phyloP scores from a whole-genome alignment of 2,888 invertebrate genomes.

The Nomada ruficornis region DNA sequence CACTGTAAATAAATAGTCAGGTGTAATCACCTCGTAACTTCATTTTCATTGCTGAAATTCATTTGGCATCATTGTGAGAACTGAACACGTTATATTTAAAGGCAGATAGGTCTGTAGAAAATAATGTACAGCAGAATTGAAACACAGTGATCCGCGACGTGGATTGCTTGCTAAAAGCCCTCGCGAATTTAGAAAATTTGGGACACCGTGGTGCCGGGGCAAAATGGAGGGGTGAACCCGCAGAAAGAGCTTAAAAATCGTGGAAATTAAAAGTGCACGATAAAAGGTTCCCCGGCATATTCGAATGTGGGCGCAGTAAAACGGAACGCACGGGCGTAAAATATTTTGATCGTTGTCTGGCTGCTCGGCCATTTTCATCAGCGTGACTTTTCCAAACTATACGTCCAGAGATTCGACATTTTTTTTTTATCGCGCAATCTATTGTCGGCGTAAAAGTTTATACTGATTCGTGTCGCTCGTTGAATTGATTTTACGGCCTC shows the following conservation, averaged over 20 bases:
- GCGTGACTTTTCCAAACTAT: conserved; percentile 18
- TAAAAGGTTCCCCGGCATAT: conserved; percentile 16
- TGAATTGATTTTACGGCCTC: conserved; percentile 24
- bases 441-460: conserved; percentile 30
- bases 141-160: background rate
- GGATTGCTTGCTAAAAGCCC: conserved; percentile 8
- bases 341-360: conserved; percentile 39
- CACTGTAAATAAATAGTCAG: too few relatives aligned
- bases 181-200: conserved; percentile 8
- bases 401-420: conserved; percentile 8
- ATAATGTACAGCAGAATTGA: background rate
- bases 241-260: background rate
- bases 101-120: background rate
- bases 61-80: too few relatives aligned
- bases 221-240: background rate
- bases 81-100: background rate
- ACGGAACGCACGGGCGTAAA: conserved; percentile 44
- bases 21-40: too few relatives aligned
- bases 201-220: background rate
- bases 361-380: conserved; percentile 33
- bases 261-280: conserved; percentile 19
- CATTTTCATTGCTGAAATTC: too few relatives aligned
- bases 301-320: conserved; percentile 46
- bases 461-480: conserved; percentile 7
- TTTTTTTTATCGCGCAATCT: conserved; percentile 25